Base-by-base conservation (phyloP, 2,888 invertebrate species). In the Ariolimax columbianus region DNA sequence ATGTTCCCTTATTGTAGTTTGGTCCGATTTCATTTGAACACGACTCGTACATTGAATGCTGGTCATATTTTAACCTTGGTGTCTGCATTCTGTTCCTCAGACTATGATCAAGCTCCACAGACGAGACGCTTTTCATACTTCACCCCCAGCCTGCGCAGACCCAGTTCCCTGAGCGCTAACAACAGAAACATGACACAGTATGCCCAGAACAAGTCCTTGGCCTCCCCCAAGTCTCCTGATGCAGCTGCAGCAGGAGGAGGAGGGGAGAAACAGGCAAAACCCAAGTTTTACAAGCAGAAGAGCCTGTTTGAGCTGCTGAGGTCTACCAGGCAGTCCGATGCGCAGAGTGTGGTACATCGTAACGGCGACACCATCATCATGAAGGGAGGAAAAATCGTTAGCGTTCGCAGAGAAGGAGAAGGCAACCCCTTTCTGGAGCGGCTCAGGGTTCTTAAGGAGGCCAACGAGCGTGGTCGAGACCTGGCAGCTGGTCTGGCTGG, bases 311-410 rank as follows among this genome's bases (percentile, higher is more conserved):
- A 87, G 7, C 59, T 87, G 36, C 82, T 87, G 80, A 66, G 87
- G 30, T 81, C 86, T 19, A 85, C 88, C 6, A 77, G 88, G 6
- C 84, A 86, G 68, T 86, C 87, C 17, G 81, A 59, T 38, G 86
- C 84, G 26, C 84, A 83, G 55, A 91, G 90, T 81, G 92, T 91
- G 0, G 88, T 92, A 17, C 92, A 91, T 47, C 88, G 89, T 70
- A 91, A 92, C 55, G 92, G 91, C 14, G 90, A 91, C 6, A 83
- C 91, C 0, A 91, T 92, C 72, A 88, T 92, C 51, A 90, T 92
- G 59, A 92, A 92, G 86, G 91, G 90, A 68, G 92, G 91, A 2
- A 92, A 92, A 86, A 91, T 92, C 47, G 90, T 92, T 38, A 91
- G 91, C 36, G 90, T 91, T 36, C 36, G 73, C 17, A 55, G 40